These are phyloP conservation scores for Helarctos malayanus DNA, from an alignment of 2,797 vertebrate genomes.

Conservation along the genomic window DNA sequence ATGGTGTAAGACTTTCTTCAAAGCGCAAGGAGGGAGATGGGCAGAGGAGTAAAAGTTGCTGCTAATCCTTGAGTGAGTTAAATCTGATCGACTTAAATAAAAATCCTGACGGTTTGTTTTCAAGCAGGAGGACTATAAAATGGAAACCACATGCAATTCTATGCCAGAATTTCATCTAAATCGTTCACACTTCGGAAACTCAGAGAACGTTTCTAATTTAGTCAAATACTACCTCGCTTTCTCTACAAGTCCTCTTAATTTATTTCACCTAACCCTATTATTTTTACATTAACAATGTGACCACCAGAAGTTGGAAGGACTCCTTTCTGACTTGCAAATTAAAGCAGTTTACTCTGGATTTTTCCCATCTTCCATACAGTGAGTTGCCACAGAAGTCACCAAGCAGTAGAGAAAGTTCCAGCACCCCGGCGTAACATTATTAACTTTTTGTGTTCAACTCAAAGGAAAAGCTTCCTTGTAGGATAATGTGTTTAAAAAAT, in stretches of 20 bases:
- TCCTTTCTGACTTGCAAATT: constrained; percentile 39
- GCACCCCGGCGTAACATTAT: not conserved
- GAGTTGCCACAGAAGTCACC: not conserved
- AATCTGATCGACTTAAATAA: not conserved
- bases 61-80: not conserved
- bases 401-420: not conserved
- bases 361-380: not conserved
- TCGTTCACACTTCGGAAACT: constrained; percentile 29
- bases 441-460: not conserved
- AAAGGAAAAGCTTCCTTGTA: not conserved
- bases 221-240: not conserved
- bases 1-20: rapidly evolving
- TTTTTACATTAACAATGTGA: constrained; percentile 12
- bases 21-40: not conserved
- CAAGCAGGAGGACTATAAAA: constrained; percentile 77
- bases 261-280: constrained; percentile 65
- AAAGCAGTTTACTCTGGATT: not conserved
- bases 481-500: not conserved
- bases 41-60: rapidly evolving
- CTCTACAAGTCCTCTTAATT: constrained; percentile 25
- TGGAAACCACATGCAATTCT: constrained; percentile 71
- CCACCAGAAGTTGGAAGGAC: not conserved
- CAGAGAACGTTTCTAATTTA: constrained; percentile 29
- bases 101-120: constrained; percentile 63
- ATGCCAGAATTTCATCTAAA: not conserved